Conservation (phyloP, 2,113 vertebrate genomes). For the Clarias gariepinus region DNA sequence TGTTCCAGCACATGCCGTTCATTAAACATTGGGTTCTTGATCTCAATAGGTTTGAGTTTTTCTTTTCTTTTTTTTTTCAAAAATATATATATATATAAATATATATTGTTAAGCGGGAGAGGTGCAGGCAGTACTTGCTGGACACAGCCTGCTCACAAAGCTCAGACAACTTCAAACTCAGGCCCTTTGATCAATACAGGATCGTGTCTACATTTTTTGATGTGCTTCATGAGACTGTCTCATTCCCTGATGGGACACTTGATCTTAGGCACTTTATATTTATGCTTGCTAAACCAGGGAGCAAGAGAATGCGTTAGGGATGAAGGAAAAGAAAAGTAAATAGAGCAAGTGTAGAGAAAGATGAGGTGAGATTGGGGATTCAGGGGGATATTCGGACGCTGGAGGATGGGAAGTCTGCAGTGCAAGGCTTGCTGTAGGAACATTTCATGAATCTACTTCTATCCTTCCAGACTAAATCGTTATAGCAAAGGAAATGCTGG, state of each 20-base stretch:
- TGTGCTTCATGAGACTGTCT: conserved; percentile 48
- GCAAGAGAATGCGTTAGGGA: conserved; percentile 72
- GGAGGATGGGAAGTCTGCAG: conserved; percentile 87
- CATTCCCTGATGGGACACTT: conserved; percentile 53
- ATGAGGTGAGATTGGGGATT: conserved; percentile 61
- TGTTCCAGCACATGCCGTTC: conserved; percentile 11
- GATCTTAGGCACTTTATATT: conserved; percentile 41
- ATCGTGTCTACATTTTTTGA: conserved; percentile 55
- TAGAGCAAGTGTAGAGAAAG: conserved; percentile 73
- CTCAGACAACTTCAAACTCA: conserved; percentile 50
- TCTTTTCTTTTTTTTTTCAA: no score
- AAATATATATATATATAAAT: not conserved
- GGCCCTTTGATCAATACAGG: conserved; percentile 54
- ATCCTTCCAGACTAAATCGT: conserved; percentile 95
- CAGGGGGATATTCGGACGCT: conserved; percentile 68
- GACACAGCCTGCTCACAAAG: conserved; percentile 43
- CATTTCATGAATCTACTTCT: conserved; percentile 94
- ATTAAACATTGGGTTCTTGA: conserved; percentile 28
- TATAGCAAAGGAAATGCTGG: conserved; percentile 85
- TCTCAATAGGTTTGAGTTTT: conserved; percentile 26
- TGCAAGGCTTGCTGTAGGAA: conserved; percentile 87
- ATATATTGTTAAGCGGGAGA: conserved; percentile 19
- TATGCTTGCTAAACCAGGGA: conserved; percentile 57
- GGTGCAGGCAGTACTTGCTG: conserved; percentile 34
- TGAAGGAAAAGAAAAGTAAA: conserved; percentile 79